These are phyloP conservation scores for Apogon hyalosoma DNA, from an alignment of 2,797 vertebrate genomes.

Conservation along the genomic window DNA sequence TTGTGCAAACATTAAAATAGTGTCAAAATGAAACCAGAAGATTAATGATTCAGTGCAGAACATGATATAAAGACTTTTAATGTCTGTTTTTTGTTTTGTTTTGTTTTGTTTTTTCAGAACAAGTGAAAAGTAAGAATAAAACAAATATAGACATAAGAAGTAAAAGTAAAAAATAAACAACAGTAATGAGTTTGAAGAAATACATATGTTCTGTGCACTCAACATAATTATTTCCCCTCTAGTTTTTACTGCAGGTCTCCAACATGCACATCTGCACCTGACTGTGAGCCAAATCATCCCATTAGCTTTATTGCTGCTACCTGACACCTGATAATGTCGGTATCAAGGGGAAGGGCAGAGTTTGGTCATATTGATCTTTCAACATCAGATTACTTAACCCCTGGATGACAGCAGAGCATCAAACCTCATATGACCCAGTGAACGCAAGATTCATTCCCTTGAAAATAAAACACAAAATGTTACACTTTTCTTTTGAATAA, in stretches of 20 bases:
- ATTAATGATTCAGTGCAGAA: too few relatives aligned
- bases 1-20: too few relatives aligned
- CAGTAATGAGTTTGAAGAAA: background rate
- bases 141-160: too few relatives aligned
- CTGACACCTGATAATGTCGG: slow-evolving; percentile 52
- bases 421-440: slow-evolving; percentile 40
- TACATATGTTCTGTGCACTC: background rate
- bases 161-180: background rate
- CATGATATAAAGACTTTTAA: too few relatives aligned
- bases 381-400: slow-evolving; percentile 65
- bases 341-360: slow-evolving; percentile 52
- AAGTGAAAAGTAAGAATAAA: too few relatives aligned
- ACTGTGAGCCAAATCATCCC: slow-evolving; percentile 69
- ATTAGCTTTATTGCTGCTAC: slow-evolving; percentile 83
- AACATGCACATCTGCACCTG: slow-evolving; percentile 47
- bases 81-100: too few relatives aligned
- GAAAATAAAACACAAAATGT: background rate
- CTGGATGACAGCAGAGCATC: slow-evolving; percentile 42
- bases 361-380: slow-evolving; percentile 74
- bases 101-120: too few relatives aligned
- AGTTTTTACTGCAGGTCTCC: background rate
- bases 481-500: background rate
- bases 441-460: background rate
- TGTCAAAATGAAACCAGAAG: too few relatives aligned
- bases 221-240: too few relatives aligned